phyloP scores from a whole-genome alignment of 2,888 invertebrate genomes.

The Microchrysa polita region DNA sequence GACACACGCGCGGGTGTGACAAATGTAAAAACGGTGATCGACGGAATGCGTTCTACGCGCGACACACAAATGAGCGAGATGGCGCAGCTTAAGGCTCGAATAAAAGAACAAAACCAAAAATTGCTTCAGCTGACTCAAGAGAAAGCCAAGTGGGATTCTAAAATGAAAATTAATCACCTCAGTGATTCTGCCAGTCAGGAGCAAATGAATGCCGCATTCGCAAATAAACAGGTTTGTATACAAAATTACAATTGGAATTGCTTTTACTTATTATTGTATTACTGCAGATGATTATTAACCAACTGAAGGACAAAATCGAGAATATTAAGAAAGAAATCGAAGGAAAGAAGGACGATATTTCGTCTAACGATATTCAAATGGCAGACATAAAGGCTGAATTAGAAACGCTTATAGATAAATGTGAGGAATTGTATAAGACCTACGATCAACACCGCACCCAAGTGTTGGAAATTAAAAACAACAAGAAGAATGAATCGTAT shows the following conservation, averaged over 20 bases:
- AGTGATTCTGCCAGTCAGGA: conserved; percentile 67
- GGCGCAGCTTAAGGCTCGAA: conserved; percentile 80
- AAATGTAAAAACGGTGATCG: conserved; percentile 93
- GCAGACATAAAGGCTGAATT: conserved; percentile 77
- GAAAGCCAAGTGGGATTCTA: conserved; percentile 81
- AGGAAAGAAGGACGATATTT: conserved; percentile 81
- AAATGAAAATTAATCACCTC: conserved; percentile 61
- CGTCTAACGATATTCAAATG: conserved; percentile 80
- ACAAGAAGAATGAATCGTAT: conserved; percentile 63
- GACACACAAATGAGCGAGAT: conserved; percentile 90
- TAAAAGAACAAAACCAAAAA: conserved; percentile 86
- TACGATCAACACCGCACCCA: conserved; percentile 75
- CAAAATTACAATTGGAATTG: too few relatives aligned
- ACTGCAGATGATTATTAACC: conserved; percentile 73
- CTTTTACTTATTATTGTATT: not conserved
- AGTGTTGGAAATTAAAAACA: conserved; percentile 68
- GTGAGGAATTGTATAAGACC: conserved; percentile 71
- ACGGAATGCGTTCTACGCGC: conserved; percentile 92
- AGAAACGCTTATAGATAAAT: conserved; percentile 73
- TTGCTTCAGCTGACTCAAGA: conserved; percentile 84
- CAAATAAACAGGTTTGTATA: conserved; percentile 69
- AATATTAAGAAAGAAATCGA: conserved; percentile 82
- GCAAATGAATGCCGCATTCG: conserved; percentile 71
- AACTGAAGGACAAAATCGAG: conserved; percentile 75
- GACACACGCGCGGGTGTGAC: conserved; percentile 88